These are phyloP conservation scores for Hesperia comma DNA, from an alignment of 2,888 invertebrate genomes.

Conservation along the genomic window DNA sequence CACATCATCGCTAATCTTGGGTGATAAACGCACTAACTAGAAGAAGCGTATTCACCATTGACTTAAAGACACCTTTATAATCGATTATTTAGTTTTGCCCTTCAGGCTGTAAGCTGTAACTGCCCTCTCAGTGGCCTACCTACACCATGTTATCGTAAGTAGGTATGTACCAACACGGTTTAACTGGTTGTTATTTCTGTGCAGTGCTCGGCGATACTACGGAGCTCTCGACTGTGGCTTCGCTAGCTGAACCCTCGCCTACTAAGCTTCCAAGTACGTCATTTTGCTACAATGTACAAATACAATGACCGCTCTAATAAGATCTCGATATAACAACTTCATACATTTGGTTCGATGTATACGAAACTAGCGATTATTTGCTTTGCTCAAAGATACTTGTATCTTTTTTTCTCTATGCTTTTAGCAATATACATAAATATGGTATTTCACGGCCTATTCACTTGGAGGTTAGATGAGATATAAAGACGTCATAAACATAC, in stretches of 20 bases:
- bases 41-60: too few relatives aligned
- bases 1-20: too few relatives aligned
- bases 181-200: conserved; percentile 77
- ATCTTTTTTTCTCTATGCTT: too few relatives aligned
- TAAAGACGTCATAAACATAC: too few relatives aligned
- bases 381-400: too few relatives aligned
- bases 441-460: too few relatives aligned
- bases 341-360: too few relatives aligned
- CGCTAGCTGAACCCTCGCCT: conserved; percentile 82
- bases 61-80: too few relatives aligned
- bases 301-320: conserved; percentile 66
- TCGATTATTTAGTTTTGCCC: not conserved
- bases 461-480: too few relatives aligned
- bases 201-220: conserved; percentile 76
- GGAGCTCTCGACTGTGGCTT: conserved; percentile 78
- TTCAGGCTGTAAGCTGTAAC: conserved; percentile 5
- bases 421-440: too few relatives aligned
- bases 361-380: too few relatives aligned
- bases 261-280: conserved; percentile 86
- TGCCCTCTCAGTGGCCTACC: conserved; percentile 26
- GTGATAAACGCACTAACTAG: too few relatives aligned
- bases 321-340: conserved; percentile 51
- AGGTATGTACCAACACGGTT: conserved; percentile 38
- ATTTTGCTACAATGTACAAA: conserved; percentile 42
- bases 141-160: conserved; percentile 23